Base-by-base conservation (phyloP, 2,797 vertebrate species). In the Denticeps clupeoides region DNA sequence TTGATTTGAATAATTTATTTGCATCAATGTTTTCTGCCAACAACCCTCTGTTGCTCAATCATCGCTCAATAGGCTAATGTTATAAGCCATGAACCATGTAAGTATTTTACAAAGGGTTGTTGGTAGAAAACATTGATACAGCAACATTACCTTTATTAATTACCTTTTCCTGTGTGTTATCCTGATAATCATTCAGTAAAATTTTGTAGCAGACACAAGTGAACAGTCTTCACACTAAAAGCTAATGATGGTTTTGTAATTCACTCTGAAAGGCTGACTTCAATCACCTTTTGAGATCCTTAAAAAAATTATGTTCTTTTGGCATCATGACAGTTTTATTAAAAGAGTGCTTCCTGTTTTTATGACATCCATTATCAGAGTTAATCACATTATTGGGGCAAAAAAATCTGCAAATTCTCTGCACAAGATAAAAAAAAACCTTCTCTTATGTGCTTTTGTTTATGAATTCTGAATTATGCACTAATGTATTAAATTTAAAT, bases 281-380 rank as follows among this genome's bases (percentile, higher is more conserved):
- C 56, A 58, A 54, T 64, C 37, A 16, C 51, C 55, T 49, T 49
- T n/a, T 9, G 31, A 68, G 58, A 58, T 55, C 67, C 59, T 55
- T 58, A 43, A 42, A 41, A 47, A 59, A 63, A 70, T 69, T 64
- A 58, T 60, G 40, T 37, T 47, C 55, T 57, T 52, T 74, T 56
- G 37, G 64, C 66, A 58, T 52, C 49, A 55, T 67, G 72, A 68
- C 69, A 73, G 65, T 74, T 77, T 75, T 73, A 78, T 78, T 68
- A 58, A 69, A 71, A 62, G 57, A 59, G 53, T 42, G 23, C 48
- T 32, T 60, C 59, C 63, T 62, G 60, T 59, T 74, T 75, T 78
- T 73, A 78, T 67, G 71, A 55, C 54, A 54, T 62, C 48, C 68
- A 78, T 70, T 72, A 71, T 74, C 65, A 66, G 70, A 72, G 62